A percentile compares a stretch with the other conserved stretches of the same genome.
These are phyloP conservation scores for Leptobrachium leishanense DNA, from an alignment of 2,113 vertebrate species.

Conservation along the genomic window DNA sequence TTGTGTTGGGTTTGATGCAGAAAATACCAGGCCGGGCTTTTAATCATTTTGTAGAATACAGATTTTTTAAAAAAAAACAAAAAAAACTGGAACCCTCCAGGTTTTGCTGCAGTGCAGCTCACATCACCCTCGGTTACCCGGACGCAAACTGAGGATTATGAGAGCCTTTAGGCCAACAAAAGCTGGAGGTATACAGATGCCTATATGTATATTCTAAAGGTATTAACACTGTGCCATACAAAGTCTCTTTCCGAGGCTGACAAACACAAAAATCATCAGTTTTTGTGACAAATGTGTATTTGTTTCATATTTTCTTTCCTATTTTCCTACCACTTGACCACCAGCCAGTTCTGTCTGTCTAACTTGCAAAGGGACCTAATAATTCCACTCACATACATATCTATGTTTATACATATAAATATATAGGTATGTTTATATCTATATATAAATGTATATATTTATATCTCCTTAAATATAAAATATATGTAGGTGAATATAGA, in stretches of 20 bases:
- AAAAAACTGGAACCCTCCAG: not conserved
- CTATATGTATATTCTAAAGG: not conserved
- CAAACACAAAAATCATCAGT: not conserved
- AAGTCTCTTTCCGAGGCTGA: constrained; percentile 47
- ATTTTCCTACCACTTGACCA: not conserved
- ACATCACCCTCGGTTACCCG: too few species aligned
- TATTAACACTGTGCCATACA: constrained; percentile 14
- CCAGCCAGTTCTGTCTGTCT: not conserved
- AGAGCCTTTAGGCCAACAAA: too few species aligned
- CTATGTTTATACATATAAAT: constrained; percentile 57
- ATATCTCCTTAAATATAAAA: constrained; percentile 30
- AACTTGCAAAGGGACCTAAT: not conserved
- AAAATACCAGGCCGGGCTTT: constrained; percentile 59
- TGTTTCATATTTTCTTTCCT: not conserved
- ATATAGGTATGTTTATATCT: constrained; percentile 67
- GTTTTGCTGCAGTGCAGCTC: not conserved
- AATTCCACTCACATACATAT: constrained; percentile 17
- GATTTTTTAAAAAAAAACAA: not conserved
- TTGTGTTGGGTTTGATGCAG: constrained; percentile 46
- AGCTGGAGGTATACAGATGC: not conserved
- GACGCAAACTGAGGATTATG: too few species aligned
- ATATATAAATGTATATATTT: constrained; percentile 45
- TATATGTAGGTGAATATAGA: constrained; percentile 32
- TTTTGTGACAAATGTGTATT: constrained; percentile 1
- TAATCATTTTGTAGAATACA: constrained; percentile 36